These are phyloP conservation scores for Meteorus colon DNA, from an alignment of 2,888 invertebrate genomes.

Conservation along the genomic window DNA sequence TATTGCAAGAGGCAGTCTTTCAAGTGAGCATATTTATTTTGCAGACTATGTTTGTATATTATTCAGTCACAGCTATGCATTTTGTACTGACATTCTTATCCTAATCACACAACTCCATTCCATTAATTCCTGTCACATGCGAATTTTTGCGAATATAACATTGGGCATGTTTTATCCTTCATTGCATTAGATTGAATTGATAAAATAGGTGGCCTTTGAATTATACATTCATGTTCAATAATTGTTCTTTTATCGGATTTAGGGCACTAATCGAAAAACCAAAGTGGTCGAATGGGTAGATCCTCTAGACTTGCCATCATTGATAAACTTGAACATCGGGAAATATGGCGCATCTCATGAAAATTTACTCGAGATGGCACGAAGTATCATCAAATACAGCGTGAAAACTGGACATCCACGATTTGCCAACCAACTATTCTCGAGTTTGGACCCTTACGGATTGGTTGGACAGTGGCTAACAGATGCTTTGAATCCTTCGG, in stretches of 20 bases:
- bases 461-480: constrained; percentile 89
- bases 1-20: constrained; percentile 85
- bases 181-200: not conserved
- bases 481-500: constrained; percentile 89
- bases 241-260: constrained; percentile 36
- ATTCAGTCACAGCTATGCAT: not conserved
- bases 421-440: constrained; percentile 92
- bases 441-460: constrained; percentile 89
- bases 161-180: not conserved
- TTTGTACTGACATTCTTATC: no score
- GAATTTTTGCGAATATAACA: not conserved
- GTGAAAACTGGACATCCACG: constrained; percentile 93
- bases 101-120: not conserved
- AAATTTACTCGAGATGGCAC: constrained; percentile 79
- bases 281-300: constrained; percentile 89
- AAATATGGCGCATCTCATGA: constrained; percentile 79
- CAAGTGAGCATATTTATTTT: constrained; percentile 69
- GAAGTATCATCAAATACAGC: constrained; percentile 86
- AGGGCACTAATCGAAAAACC: constrained; percentile 80
- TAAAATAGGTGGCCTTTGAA: constrained; percentile 1
- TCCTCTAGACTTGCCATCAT: constrained; percentile 81
- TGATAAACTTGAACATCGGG: constrained; percentile 80
- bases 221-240: constrained; percentile 1
- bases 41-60: not conserved
- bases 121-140: not conserved